A percentile compares a stretch with the other conserved stretches of the same genome.
Conservation (phyloP, 2,113 vertebrate species). For the Neoarius graeffei region DNA sequence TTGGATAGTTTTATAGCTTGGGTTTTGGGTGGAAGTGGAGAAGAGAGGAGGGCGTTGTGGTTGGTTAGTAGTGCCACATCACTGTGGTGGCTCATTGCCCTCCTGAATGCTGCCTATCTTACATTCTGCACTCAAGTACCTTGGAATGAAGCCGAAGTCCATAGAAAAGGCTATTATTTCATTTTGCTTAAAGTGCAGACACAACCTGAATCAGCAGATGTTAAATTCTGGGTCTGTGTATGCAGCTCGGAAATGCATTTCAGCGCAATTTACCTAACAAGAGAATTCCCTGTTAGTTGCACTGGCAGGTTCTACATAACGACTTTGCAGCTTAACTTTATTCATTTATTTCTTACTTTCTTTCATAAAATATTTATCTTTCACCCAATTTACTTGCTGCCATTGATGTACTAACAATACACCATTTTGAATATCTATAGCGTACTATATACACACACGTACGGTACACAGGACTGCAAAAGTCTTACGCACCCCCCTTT, state of each 20-base stretch:
- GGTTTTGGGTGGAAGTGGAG: constrained; percentile 31
- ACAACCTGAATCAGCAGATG: constrained; percentile 35
- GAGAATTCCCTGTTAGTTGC: background rate
- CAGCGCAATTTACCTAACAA: background rate
- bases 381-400: background rate
- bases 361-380: background rate
- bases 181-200: constrained; percentile 33
- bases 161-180: constrained; percentile 23
- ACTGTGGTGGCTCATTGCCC: constrained; percentile 19
- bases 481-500: no score
- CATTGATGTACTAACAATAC: background rate
- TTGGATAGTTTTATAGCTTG: constrained; percentile 34
- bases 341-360: no score
- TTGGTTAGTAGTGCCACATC: constrained; percentile 34
- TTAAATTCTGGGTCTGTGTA: background rate
- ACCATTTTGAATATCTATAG: background rate
- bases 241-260: constrained; percentile 3
- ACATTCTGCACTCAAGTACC: background rate
- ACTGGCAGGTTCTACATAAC: background rate
- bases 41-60: constrained; percentile 18
- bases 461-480: no score
- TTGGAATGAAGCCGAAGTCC: background rate
- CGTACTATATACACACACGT: no score
- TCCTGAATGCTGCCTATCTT: constrained; percentile 5
- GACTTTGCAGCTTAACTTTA: background rate